These are phyloP conservation scores for Cinara cedri DNA, from an alignment of 2,888 invertebrate species.

Conservation along the genomic window DNA sequence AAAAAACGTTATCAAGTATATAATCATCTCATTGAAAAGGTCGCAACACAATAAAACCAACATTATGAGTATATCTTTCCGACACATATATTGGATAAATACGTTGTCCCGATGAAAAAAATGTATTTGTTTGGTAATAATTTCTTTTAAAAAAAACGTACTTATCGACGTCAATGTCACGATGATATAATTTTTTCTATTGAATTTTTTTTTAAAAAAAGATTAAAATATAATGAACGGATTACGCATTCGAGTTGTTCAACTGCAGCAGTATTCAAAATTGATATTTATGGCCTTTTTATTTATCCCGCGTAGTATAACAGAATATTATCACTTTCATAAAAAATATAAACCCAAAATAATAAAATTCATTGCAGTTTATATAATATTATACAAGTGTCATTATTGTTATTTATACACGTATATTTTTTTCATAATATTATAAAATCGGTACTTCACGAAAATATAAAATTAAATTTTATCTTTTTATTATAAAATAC, in stretches of 20 bases:
- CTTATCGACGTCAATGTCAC: too few relatives aligned
- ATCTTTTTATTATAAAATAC: background rate
- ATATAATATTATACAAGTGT: background rate
- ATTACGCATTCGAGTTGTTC: background rate
- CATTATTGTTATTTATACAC: background rate
- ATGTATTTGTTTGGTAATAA: too few relatives aligned
- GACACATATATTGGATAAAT: too few relatives aligned
- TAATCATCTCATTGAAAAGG: too few relatives aligned
- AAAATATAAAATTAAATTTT: background rate
- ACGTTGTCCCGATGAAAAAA: too few relatives aligned
- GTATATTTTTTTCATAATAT: background rate
- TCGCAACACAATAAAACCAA: too few relatives aligned
- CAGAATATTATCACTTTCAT: background rate
- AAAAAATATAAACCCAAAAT: background rate
- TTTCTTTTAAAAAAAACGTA: too few relatives aligned
- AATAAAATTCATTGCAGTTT: background rate
- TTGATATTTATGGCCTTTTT: conserved; percentile 15
- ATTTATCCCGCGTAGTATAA: background rate
- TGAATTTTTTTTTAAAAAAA: too few relatives aligned
- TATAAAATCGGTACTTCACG: background rate
- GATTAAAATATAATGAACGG: conserved; percentile 1
- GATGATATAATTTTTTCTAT: too few relatives aligned
- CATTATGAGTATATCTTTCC: too few relatives aligned
- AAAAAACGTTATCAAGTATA: too few relatives aligned
- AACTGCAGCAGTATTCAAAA: background rate